Conservation (phyloP, 2,113 vertebrate genomes). For the Spea bombifrons region DNA sequence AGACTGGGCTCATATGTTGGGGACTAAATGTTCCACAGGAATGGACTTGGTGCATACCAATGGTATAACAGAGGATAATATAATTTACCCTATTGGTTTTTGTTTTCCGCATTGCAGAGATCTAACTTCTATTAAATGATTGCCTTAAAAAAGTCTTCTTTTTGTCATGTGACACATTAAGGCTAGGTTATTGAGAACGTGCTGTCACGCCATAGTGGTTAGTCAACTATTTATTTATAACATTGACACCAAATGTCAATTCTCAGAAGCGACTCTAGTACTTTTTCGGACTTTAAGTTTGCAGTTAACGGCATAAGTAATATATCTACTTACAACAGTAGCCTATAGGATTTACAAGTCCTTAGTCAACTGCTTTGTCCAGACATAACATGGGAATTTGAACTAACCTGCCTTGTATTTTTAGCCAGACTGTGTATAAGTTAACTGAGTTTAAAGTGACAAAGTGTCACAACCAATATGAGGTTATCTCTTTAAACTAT, state of each 20-base stretch:
- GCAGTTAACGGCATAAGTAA: not conserved
- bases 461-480: not conserved
- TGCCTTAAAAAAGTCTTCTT: not conserved
- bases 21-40: too few species aligned
- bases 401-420: not conserved
- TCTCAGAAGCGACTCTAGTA: not conserved
- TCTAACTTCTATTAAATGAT: not conserved
- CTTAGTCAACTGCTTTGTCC: not conserved
- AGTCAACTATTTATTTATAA: not conserved
- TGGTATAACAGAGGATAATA: too few species aligned
- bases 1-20: not conserved
- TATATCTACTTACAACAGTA: not conserved
- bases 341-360: not conserved
- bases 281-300: not conserved
- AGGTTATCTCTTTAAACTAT: not conserved
- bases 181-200: not conserved
- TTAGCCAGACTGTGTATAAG: not conserved
- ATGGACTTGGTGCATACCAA: too few species aligned
- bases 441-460: not conserved
- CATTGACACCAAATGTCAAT: not conserved
- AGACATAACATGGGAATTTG: not conserved
- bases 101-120: slow-evolving; percentile 32
- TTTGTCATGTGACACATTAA: not conserved
- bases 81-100: not conserved
- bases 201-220: not conserved